Percentiles rank a stretch among this genome's conserved stretches.
Evolutionary conservation across 23 tunicate genomes (phyloP).

Genomic region (Styela clava): DNA sequence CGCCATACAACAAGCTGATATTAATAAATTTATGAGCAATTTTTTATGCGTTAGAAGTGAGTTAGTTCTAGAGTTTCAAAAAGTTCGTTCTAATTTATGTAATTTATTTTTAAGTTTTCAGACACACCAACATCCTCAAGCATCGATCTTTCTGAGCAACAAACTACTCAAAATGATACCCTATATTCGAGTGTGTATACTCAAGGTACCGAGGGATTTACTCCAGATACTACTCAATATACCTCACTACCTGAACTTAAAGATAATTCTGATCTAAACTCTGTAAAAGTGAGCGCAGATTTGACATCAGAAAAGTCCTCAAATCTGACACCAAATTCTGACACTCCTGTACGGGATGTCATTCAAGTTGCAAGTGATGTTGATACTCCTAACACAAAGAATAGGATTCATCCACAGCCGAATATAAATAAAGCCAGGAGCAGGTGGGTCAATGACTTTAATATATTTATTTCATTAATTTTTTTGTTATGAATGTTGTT

Average conservation of each 20-base stretch:
- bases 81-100: no score
- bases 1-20: no score
- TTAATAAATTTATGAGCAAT: no score
- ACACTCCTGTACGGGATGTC: neutral
- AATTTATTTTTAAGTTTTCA: no score
- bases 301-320: neutral
- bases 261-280: neutral
- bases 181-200: neutral
- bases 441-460: no score
- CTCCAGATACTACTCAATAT: neutral
- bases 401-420: conserved; percentile 32
- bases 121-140: neutral
- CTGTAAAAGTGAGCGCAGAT: neutral
- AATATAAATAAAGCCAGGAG: conserved; percentile 41
- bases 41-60: no score
- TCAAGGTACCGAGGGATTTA: neutral
- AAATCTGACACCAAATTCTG: neutral
- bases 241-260: neutral
- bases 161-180: neutral
- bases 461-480: no score
- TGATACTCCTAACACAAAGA: conserved; percentile 9
- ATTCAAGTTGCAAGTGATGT: neutral
- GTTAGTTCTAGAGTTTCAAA: no score
- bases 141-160: neutral
- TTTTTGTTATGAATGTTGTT: no score